phyloP scores from a whole-genome alignment of 2,113 vertebrate species.

The Thinocorus orbignyianus region DNA sequence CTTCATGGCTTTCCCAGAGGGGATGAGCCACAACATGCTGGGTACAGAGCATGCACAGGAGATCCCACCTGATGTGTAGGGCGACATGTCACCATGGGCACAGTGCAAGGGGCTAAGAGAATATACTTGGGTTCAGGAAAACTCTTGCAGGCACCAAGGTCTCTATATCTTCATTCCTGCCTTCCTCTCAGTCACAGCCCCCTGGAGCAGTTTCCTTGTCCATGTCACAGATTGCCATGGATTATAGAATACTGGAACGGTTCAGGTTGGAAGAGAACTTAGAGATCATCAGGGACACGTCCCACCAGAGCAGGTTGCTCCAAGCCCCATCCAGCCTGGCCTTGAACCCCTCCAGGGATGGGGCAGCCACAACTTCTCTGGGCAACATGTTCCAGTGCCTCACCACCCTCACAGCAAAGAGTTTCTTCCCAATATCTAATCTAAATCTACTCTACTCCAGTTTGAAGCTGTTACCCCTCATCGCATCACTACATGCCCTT shows the following conservation, averaged over 20 bases:
- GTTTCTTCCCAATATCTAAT: background rate
- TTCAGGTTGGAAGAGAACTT: background rate
- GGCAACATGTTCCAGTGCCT: background rate
- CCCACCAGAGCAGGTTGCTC: background rate
- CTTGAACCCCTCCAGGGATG: background rate
- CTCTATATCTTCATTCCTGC: background rate
- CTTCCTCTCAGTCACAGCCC: background rate
- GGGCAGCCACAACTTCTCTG: background rate
- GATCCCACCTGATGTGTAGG: rapidly evolving
- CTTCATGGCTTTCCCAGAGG: background rate
- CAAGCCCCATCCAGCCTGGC: background rate
- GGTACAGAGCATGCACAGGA: background rate
- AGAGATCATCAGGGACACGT: background rate
- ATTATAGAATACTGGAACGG: background rate
- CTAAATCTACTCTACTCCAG: background rate
- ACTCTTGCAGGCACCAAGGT: background rate
- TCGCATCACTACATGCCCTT: background rate
- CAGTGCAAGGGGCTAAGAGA: rapidly evolving
- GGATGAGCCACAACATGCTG: background rate
- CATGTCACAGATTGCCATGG: rapidly evolving
- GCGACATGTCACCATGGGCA: rapidly evolving
- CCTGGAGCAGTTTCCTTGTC: background rate
- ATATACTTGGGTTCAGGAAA: background rate
- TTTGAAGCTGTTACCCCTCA: background rate
- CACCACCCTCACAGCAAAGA: background rate